These are phyloP conservation scores for Cantharis rustica DNA, from an alignment of 2,888 invertebrate genomes.

Conservation along the genomic window DNA sequence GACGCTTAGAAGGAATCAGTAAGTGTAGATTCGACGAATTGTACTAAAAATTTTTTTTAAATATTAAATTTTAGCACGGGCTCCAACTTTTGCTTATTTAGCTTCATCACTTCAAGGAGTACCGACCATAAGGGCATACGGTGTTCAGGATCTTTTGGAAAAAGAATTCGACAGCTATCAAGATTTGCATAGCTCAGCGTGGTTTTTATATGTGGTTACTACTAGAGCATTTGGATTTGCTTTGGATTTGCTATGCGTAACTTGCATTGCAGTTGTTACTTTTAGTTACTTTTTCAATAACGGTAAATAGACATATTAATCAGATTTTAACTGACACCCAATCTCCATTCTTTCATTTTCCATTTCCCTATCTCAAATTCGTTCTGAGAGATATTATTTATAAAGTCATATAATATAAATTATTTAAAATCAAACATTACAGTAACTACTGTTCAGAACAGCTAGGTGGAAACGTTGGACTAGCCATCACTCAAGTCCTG, in stretches of 20 bases:
- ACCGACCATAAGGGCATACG: constrained; percentile 72
- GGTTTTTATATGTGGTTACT: constrained; percentile 65
- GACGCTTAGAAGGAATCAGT: constrained; percentile 80
- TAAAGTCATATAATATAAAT: too few relatives aligned
- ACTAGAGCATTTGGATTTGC: constrained; percentile 63
- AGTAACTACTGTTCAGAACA: constrained; percentile 38
- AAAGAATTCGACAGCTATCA: constrained; percentile 63
- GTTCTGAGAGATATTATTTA: too few relatives aligned
- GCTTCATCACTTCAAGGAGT: constrained; percentile 74
- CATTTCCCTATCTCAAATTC: too few relatives aligned
- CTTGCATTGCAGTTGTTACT: constrained; percentile 48
- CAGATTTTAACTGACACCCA: too few relatives aligned
- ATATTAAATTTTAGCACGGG: constrained; percentile 63
- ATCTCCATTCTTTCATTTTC: too few relatives aligned
- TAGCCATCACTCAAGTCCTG: constrained; percentile 53
- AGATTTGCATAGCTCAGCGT: constrained; percentile 70
- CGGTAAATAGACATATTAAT: neutral
- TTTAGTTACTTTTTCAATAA: neutral
- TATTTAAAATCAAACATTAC: neutral
- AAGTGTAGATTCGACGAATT: constrained; percentile 54
- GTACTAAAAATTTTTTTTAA: neutral
- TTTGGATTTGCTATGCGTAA: constrained; percentile 56
- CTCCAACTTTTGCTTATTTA: constrained; percentile 76
- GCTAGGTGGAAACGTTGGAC: constrained; percentile 52
- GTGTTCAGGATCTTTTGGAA: constrained; percentile 64